Evolutionary conservation across 2,797 vertebrate genomes (phyloP).

Genomic region (Macropus fuliginosus): DNA sequence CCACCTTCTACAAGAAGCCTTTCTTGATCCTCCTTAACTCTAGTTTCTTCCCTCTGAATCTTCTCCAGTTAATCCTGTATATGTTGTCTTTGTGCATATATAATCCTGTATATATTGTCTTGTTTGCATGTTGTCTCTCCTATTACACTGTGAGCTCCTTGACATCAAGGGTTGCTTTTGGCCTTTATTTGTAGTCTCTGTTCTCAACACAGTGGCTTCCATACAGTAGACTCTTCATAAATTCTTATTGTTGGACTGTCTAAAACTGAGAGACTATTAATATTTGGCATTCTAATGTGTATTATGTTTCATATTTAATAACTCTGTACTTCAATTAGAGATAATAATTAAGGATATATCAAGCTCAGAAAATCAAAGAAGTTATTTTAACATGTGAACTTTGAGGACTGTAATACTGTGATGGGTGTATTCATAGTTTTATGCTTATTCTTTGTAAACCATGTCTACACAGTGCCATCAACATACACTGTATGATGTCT

Average conservation of each 20-base stretch:
- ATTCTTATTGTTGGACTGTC: not conserved
- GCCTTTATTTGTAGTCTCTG: not conserved
- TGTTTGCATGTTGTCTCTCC: not conserved
- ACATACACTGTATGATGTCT: not conserved
- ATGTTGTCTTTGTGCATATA: not conserved
- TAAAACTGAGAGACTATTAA: not conserved
- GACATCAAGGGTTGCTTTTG: not conserved
- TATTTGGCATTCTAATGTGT: not conserved
- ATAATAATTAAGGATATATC: not conserved
- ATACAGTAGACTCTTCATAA: not conserved
- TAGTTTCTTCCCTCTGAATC: not conserved
- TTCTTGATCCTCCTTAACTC: not conserved
- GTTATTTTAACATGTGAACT: conserved; percentile 25
- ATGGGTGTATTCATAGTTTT: conserved; percentile 15
- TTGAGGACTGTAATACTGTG: not conserved
- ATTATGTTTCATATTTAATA: not conserved
- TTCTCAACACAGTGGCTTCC: not conserved
- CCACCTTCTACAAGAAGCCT: not conserved
- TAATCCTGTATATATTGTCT: not conserved
- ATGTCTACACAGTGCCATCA: conserved; percentile 24
- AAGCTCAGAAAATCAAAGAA: not conserved
- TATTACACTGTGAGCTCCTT: not conserved
- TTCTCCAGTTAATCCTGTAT: not conserved
- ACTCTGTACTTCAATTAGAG: conserved; percentile 13
- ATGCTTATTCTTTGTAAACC: not conserved